phyloP scores from a whole-genome alignment of 2,797 vertebrate species.

The Chloroceryle inda region DNA sequence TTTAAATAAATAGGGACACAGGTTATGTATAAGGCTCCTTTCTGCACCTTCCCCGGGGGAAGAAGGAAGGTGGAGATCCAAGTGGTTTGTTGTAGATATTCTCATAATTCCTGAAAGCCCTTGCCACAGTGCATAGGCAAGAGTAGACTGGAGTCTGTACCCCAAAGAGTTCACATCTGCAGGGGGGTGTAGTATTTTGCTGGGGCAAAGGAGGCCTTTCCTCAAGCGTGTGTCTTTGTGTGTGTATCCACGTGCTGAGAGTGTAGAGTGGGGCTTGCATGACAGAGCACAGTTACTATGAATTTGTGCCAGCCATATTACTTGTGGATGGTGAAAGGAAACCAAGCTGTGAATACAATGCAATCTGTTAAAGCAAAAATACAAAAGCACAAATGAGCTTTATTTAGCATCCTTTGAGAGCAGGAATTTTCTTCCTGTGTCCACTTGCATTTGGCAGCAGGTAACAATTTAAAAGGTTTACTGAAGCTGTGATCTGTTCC shows the following conservation, averaged over 20 bases:
- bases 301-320: background rate
- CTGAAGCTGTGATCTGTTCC: background rate
- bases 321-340: background rate
- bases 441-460: background rate
- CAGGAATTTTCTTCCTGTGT: background rate
- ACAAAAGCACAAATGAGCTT: background rate
- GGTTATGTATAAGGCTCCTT: background rate
- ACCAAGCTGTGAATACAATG: background rate
- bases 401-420: background rate
- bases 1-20: background rate
- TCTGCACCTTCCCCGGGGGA: background rate
- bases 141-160: background rate
- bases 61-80: background rate
- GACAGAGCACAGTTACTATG: background rate
- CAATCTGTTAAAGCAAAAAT: background rate
- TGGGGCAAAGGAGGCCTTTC: background rate
- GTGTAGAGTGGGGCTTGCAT: background rate
- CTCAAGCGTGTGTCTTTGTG: background rate
- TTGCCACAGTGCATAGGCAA: background rate
- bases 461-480: background rate
- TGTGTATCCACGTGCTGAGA: rapidly evolving
- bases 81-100: background rate
- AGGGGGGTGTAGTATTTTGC: background rate
- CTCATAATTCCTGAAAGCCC: background rate
- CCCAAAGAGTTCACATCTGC: background rate